These are phyloP conservation scores for Melanostoma mellinum DNA, from an alignment of 2,888 invertebrate species.

Conservation along the genomic window DNA sequence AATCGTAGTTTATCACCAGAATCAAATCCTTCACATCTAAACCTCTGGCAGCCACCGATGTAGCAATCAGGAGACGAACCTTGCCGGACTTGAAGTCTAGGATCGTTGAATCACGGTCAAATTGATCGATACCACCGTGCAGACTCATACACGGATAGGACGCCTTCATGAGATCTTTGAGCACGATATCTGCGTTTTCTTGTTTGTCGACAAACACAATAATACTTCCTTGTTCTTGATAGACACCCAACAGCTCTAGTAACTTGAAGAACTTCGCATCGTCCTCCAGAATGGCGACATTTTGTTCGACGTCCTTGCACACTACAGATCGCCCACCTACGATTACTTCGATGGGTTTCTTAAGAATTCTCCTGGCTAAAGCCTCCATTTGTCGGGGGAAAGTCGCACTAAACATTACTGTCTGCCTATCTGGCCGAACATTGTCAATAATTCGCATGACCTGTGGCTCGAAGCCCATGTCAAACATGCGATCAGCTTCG, in stretches of 20 bases:
- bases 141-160: slow-evolving; percentile 98
- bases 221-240: slow-evolving; percentile 94
- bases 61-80: slow-evolving; percentile 96
- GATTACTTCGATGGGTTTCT: slow-evolving; percentile 97
- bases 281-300: slow-evolving; percentile 96
- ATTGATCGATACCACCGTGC: slow-evolving; percentile 99
- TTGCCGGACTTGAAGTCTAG: slow-evolving; percentile 98
- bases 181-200: slow-evolving; percentile 95
- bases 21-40: slow-evolving; percentile 99
- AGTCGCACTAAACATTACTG: slow-evolving; percentile 99
- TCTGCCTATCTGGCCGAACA: slow-evolving; percentile 97
- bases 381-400: slow-evolving; percentile 99
- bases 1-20: slow-evolving; percentile 98
- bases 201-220: slow-evolving; percentile 99
- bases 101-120: slow-evolving; percentile 98
- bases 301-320: slow-evolving; percentile 98
- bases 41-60: slow-evolving; percentile 98
- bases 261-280: slow-evolving; percentile 99
- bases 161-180: slow-evolving; percentile 97
- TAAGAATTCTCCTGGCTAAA: slow-evolving; percentile 94
- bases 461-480: slow-evolving; percentile 96
- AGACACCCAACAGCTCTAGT: slow-evolving; percentile 97
- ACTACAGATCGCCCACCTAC: slow-evolving; percentile 98
- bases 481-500: slow-evolving; percentile 99
- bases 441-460: slow-evolving; percentile 98